Conservation (phyloP, 1,140 invertebrate genomes). For the Prorops nasuta region DNA sequence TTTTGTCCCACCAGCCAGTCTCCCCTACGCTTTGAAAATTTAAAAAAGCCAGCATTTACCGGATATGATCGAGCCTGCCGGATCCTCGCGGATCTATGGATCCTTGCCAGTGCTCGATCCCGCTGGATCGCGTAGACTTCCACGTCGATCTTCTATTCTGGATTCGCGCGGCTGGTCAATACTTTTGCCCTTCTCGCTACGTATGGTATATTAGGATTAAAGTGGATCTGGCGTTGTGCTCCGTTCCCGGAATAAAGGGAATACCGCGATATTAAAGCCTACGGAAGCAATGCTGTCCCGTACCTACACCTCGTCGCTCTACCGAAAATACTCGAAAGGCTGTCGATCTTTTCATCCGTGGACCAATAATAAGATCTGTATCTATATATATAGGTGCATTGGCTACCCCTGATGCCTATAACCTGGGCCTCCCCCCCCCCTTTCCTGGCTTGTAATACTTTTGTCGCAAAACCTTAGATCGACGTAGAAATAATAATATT, state of each 20-base stretch:
- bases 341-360: no score
- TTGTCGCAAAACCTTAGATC: no score
- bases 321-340: no score
- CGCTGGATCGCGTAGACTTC: no score
- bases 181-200: constrained; percentile 26
- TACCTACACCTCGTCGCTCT: constrained; percentile 11
- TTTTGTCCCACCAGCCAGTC: constrained; percentile 17
- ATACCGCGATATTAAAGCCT: constrained; percentile 45
- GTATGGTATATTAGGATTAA: constrained; percentile 51
- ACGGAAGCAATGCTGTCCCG: constrained; percentile 19
- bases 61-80: background rate
- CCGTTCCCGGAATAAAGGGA: constrained; percentile 48
- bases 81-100: background rate
- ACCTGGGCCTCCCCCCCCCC: no score
- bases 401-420: no score
- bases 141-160: no score
- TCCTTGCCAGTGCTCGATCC: background rate
- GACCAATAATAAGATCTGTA: no score
- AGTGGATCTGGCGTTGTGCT: constrained; percentile 43
- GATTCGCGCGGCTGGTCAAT: constrained; percentile 18
- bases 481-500: no score
- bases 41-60: no score
- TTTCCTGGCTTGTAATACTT: no score
- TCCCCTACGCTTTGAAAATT: background rate
- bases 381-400: no score